Percentiles rank a stretch among this genome's conserved stretches.
Evolutionary conservation across 1,140 invertebrate species (phyloP).

Genomic region (Magallana gigas): DNA sequence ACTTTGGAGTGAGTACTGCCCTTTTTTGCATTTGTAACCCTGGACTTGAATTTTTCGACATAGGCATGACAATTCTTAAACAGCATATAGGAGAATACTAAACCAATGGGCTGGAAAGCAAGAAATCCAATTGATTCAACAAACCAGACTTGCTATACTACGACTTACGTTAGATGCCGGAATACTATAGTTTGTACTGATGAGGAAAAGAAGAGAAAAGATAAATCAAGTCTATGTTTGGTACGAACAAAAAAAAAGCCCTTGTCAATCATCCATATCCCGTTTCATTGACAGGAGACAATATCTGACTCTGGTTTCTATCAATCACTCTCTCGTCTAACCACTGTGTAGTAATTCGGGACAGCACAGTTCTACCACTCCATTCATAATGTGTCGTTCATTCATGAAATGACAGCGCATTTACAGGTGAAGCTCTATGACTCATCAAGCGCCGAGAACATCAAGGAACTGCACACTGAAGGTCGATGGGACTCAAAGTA

Average conservation of each 20-base stretch:
- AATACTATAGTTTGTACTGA: too few relatives aligned
- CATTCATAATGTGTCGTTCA: slow-evolving; percentile 30
- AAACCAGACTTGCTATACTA: too few relatives aligned
- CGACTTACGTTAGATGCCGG: too few relatives aligned
- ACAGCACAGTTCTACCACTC: slow-evolving; percentile 12
- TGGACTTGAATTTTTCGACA: not conserved
- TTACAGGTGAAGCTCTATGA: not conserved
- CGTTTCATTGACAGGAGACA: not conserved
- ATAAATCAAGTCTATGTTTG: not conserved
- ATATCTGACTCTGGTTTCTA: slow-evolving; percentile 10
- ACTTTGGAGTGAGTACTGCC: not conserved
- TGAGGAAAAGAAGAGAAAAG: too few relatives aligned
- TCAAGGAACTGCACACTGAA: slow-evolving; percentile 31
- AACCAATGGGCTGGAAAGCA: too few relatives aligned
- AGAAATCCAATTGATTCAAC: too few relatives aligned
- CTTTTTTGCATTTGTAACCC: not conserved
- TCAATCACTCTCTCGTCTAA: slow-evolving; percentile 32
- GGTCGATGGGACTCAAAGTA: slow-evolving; percentile 32
- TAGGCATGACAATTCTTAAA: too few relatives aligned
- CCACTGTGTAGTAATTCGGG: slow-evolving; percentile 34
- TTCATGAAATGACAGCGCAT: slow-evolving; percentile 12
- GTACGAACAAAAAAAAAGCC: not conserved
- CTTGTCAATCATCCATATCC: slow-evolving; percentile 26
- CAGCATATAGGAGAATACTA: too few relatives aligned
- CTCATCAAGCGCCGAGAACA: not conserved